phyloP scores from a whole-genome alignment of 2,888 invertebrate genomes.

The Noctua janthina region DNA sequence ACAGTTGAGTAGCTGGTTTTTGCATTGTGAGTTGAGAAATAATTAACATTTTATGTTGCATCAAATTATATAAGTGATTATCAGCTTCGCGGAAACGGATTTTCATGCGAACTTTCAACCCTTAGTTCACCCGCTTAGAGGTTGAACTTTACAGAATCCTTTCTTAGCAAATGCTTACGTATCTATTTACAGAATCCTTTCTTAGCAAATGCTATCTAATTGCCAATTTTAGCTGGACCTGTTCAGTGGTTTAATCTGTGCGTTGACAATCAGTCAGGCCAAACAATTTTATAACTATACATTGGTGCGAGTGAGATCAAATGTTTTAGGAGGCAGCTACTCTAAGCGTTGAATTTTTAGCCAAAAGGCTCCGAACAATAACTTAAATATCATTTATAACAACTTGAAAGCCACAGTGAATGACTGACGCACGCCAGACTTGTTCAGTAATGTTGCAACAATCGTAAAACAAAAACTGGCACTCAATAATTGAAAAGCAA shows the following conservation, averaged over 20 bases:
- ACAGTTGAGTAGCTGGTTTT: constrained; percentile 10
- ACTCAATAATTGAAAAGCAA: constrained; percentile 8
- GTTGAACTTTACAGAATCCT: not conserved
- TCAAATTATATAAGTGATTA: not conserved
- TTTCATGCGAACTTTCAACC: not conserved
- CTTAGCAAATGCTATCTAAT: no score
- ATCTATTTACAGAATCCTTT: not conserved
- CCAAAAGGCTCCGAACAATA: not conserved
- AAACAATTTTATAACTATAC: no score
- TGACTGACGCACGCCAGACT: not conserved
- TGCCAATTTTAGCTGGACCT: no score
- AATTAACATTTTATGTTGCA: not conserved
- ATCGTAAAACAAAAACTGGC: not conserved
- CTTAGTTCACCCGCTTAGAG: not conserved
- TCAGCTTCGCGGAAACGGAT: not conserved
- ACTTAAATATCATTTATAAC: not conserved
- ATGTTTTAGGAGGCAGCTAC: no score
- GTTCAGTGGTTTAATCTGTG: no score
- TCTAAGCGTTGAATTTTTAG: no score
- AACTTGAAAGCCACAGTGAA: not conserved
- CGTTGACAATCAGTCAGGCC: no score
- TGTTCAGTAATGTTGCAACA: constrained; percentile 4
- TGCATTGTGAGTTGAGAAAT: not conserved
- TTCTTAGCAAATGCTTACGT: no score
- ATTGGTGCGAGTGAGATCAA: no score